Percentiles rank a stretch among this genome's conserved stretches.
Evolutionary conservation across 1,140 invertebrate species (phyloP).

Genomic region (Meloidogyne floridensis): DNA sequence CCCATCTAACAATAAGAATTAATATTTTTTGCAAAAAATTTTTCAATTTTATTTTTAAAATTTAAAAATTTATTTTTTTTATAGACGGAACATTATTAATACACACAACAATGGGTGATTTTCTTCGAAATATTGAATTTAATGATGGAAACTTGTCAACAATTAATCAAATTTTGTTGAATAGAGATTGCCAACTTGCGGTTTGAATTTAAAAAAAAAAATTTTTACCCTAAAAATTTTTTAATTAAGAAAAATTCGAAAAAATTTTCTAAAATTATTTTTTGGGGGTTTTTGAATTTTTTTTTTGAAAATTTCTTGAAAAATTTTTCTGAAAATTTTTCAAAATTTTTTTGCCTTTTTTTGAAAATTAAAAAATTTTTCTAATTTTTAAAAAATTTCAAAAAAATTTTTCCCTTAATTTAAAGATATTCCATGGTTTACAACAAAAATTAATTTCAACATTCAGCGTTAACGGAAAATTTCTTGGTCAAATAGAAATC

Average conservation of each 20-base stretch:
- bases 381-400: no score
- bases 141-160: neutral
- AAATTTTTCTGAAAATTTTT: neutral
- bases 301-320: no score
- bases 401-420: neutral
- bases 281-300: no score
- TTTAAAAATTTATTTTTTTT: slow-evolving; percentile 28
- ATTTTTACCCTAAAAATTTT: no score
- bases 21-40: no score
- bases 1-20: no score
- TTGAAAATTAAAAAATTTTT: neutral
- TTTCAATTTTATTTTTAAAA: no score
- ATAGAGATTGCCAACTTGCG: slow-evolving; percentile 91
- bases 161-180: slow-evolving; percentile 70
- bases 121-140: slow-evolving; percentile 73
- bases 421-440: slow-evolving; percentile 77
- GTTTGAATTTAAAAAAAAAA: slow-evolving; percentile 58
- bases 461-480: slow-evolving; percentile 86
- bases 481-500: slow-evolving; percentile 70
- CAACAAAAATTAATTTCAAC: slow-evolving; percentile 49
- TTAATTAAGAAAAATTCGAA: no score
- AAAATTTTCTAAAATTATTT: no score
- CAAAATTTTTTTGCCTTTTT: neutral
- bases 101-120: slow-evolving; percentile 95
- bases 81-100: slow-evolving; percentile 90